Evolutionary conservation across 2,113 vertebrate species (phyloP).

Genomic region (Tor tambroides): DNA sequence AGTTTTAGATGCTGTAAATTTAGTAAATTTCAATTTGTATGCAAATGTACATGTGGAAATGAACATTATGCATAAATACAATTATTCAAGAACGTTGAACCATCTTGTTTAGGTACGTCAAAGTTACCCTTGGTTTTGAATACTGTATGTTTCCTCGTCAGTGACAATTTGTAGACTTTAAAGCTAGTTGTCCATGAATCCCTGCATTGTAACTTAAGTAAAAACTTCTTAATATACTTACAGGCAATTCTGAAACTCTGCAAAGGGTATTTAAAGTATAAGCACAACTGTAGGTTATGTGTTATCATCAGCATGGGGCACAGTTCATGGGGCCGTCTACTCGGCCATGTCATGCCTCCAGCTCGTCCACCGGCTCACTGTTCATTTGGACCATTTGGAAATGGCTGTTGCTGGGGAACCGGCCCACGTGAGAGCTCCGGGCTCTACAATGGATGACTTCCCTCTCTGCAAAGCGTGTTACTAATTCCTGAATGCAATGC

Average conservation of each 20-base stretch:
- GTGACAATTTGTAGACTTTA: too few species aligned
- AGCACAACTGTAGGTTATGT: slow-evolving; percentile 18
- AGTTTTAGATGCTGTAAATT: too few species aligned
- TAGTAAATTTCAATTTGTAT: too few species aligned
- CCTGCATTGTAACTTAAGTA: background rate
- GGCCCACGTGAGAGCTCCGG: background rate
- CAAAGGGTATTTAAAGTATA: background rate
- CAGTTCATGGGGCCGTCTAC: slow-evolving; percentile 51
- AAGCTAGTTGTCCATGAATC: too few species aligned
- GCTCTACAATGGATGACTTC: background rate
- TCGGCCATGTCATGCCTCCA: slow-evolving; percentile 31
- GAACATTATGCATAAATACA: too few species aligned
- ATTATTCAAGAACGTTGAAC: too few species aligned
- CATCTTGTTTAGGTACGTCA: too few species aligned
- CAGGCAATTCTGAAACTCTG: background rate
- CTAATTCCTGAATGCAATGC: slow-evolving; percentile 29
- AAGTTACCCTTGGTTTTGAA: too few species aligned
- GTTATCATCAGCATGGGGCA: slow-evolving; percentile 53
- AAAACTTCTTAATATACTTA: slow-evolving; percentile 6
- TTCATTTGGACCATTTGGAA: slow-evolving; percentile 46
- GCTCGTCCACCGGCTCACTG: slow-evolving; percentile 13
- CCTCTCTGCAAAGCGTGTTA: background rate
- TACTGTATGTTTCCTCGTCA: too few species aligned
- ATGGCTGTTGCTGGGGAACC: slow-evolving; percentile 50
- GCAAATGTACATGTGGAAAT: too few species aligned